These are phyloP conservation scores for Nyctibius bracteatus DNA, from an alignment of 2,113 vertebrate genomes.

Conservation along the genomic window DNA sequence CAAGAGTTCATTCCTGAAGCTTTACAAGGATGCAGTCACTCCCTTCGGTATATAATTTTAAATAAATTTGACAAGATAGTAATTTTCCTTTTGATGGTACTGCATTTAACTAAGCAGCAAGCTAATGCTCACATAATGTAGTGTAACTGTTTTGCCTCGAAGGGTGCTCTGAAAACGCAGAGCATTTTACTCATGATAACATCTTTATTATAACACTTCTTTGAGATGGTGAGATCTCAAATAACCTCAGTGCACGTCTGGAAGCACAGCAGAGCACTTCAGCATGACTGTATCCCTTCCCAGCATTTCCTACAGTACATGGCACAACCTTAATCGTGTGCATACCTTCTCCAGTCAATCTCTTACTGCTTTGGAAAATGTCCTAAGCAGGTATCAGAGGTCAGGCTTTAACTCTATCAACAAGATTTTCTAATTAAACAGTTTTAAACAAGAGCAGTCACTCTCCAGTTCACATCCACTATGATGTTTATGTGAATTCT, in stretches of 20 bases:
- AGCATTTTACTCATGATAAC: neutral
- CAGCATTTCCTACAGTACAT: neutral
- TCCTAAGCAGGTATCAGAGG: neutral
- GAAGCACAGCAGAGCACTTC: neutral
- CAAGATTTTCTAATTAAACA: neutral
- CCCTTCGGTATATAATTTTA: neutral
- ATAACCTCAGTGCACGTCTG: neutral
- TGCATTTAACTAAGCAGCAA: conserved; percentile 23
- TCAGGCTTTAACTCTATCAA: neutral
- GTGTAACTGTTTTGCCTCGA: neutral
- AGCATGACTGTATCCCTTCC: neutral
- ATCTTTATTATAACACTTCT: conserved; percentile 7
- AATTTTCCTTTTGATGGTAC: conserved; percentile 51
- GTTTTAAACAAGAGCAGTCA: neutral
- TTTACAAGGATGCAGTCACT: neutral
- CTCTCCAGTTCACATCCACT: neutral
- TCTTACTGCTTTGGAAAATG: neutral
- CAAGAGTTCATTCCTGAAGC: neutral
- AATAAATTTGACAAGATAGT: conserved; percentile 33
- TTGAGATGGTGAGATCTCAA: neutral
- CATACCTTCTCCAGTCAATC: neutral
- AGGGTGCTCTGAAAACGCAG: conserved; percentile 15
- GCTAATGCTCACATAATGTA: neutral
- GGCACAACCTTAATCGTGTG: neutral
- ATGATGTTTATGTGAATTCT: neutral